Evolutionary conservation across 2,888 invertebrate species (phyloP).

Genomic region (Noctua comes): DNA sequence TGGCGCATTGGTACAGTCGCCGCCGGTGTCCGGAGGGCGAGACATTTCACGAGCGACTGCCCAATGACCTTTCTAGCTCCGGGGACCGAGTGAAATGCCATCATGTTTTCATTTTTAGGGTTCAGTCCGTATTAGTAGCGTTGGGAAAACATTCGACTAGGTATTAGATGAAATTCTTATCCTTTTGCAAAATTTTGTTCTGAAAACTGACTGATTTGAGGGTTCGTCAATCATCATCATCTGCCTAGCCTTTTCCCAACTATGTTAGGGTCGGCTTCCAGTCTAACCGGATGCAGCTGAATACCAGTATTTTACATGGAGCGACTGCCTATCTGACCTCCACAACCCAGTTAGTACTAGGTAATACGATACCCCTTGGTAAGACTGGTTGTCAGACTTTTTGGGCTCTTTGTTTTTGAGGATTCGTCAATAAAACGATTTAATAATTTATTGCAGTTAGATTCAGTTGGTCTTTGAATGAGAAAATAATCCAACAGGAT

Average conservation of each 20-base stretch:
- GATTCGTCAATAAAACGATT: no score
- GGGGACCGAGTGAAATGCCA: conserved; percentile 87
- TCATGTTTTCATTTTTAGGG: conserved; percentile 83
- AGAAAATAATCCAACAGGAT: background rate
- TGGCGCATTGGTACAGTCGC: conserved; percentile 74
- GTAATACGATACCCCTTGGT: no score
- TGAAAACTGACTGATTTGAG: background rate
- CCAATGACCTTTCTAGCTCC: conserved; percentile 87
- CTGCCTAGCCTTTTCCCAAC: no score
- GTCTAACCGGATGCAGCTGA: no score
- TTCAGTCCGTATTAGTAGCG: conserved; percentile 27
- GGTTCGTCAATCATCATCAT: no score
- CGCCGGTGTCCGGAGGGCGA: conserved; percentile 74
- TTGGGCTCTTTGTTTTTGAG: no score
- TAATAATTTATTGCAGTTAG: background rate
- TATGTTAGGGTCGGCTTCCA: no score
- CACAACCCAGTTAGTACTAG: no score
- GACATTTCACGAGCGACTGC: conserved; percentile 88
- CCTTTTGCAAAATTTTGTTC: background rate
- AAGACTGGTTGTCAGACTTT: no score
- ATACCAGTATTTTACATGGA: no score
- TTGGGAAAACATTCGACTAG: background rate
- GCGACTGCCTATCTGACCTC: no score
- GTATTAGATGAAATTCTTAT: background rate
- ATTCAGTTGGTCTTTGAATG: background rate